Percentiles rank a stretch among this genome's conserved stretches.
Evolutionary conservation across 1,140 invertebrate genomes (phyloP).

Genomic region (Dendrolimus kikuchii): DNA sequence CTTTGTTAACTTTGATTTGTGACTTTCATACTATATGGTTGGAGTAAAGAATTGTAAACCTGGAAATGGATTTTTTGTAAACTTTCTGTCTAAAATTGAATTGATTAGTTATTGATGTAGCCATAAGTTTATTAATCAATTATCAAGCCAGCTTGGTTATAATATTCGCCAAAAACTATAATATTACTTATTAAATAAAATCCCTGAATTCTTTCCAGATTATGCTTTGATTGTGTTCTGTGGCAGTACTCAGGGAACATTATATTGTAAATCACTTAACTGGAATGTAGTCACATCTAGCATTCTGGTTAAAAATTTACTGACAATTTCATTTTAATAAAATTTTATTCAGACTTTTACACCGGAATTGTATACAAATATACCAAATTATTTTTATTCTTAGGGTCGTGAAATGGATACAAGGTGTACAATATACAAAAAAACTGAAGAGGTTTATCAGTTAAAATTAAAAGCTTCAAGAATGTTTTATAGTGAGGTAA

Average conservation of each 20-base stretch:
- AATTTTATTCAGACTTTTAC: not conserved
- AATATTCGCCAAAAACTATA: not conserved
- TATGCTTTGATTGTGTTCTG: slow-evolving; percentile 19
- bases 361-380: not conserved
- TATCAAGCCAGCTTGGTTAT: too few species aligned
- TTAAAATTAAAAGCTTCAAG: slow-evolving; percentile 97
- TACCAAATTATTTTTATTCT: not conserved
- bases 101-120: too few species aligned
- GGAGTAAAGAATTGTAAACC: too few species aligned
- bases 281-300: slow-evolving; percentile 19
- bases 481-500: slow-evolving; percentile 93
- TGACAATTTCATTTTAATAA: slow-evolving; percentile 17
- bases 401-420: slow-evolving; percentile 91
- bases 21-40: too few species aligned
- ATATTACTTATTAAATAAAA: not conserved
- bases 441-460: slow-evolving; percentile 97
- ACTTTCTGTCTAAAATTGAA: too few species aligned
- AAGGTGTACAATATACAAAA: slow-evolving; percentile 97
- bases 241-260: slow-evolving; percentile 56
- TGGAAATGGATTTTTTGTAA: too few species aligned
- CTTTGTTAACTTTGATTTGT: too few species aligned
- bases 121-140: too few species aligned
- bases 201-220: slow-evolving; percentile 58
- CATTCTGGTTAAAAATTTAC: slow-evolving; percentile 29
- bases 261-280: slow-evolving; percentile 30